Evolutionary conservation across 1,140 invertebrate species (phyloP).

Genomic region (Yoshiicerus persimilis): DNA sequence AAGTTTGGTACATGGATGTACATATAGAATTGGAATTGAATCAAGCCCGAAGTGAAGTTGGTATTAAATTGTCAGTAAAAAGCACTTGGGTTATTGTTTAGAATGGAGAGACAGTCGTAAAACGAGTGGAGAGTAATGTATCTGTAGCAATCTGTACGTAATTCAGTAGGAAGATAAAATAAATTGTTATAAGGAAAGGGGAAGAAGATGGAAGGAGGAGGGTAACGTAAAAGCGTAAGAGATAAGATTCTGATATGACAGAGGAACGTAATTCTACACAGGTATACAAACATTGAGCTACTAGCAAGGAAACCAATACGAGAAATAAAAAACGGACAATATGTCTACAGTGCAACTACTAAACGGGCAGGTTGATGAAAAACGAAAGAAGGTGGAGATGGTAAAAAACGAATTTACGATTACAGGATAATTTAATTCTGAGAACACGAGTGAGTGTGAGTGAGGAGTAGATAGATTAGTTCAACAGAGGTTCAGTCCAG

Average conservation of each 20-base stretch:
- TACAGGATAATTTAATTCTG: slow-evolving; percentile 42
- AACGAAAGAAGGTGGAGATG: neutral
- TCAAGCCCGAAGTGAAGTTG: neutral
- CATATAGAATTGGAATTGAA: neutral
- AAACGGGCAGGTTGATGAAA: neutral
- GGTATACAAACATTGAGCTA: neutral
- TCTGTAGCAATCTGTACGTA: slow-evolving; percentile 22
- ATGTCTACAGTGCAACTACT: neutral
- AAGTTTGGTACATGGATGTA: neutral
- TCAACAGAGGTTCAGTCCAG: neutral
- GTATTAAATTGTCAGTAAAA: neutral
- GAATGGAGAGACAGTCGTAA: slow-evolving; percentile 16
- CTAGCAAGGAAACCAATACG: too few species aligned
- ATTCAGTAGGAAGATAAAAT: slow-evolving; percentile 28
- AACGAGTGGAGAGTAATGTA: neutral
- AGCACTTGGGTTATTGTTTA: neutral
- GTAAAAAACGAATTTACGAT: slow-evolving; percentile 38
- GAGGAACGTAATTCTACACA: too few species aligned
- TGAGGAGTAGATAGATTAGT: slow-evolving; percentile 20
- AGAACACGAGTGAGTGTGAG: slow-evolving; percentile 30
- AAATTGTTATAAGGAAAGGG: slow-evolving; percentile 7
- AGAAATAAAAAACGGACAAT: neutral
- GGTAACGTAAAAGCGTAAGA: neutral
- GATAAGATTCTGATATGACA: slow-evolving; percentile 26
- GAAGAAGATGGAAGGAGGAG: neutral